Conservation (phyloP, 1,140 invertebrate species). For the Eupristina koningsbergeri region DNA sequence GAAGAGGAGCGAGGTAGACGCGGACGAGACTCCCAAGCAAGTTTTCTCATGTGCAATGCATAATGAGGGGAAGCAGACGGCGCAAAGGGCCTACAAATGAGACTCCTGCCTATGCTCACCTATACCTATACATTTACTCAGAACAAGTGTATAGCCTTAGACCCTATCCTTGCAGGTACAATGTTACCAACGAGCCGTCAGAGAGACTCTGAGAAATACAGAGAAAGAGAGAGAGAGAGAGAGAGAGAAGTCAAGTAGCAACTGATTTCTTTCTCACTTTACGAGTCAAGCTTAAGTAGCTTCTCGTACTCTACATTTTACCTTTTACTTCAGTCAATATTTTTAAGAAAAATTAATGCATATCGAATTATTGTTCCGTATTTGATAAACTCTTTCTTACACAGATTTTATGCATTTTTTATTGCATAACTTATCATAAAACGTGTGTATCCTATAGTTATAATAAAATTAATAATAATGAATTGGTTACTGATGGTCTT, state of each 20-base stretch:
- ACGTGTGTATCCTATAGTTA: no score
- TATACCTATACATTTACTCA: conserved; percentile 49
- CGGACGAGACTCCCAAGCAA: conserved; percentile 63
- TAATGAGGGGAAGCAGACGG: conserved; percentile 71
- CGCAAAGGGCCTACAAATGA: conserved; percentile 73
- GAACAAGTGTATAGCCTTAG: conserved; percentile 48
- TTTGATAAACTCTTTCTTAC: background rate
- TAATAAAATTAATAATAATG: no score
- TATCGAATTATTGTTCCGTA: background rate
- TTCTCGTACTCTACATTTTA: background rate
- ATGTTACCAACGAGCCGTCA: conserved; percentile 42
- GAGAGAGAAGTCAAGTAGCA: background rate
- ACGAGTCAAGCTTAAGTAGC: background rate
- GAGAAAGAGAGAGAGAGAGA: background rate
- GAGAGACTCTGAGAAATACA: no score
- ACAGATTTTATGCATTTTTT: background rate
- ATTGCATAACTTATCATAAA: no score
- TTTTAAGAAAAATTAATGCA: background rate
- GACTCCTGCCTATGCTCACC: conserved; percentile 56
- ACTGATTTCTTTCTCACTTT: conserved; percentile 8
- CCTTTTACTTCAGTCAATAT: background rate
- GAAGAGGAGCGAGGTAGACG: conserved; percentile 45
- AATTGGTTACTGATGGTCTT: no score
- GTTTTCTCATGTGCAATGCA: conserved; percentile 75
- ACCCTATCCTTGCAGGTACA: conserved; percentile 32